phyloP scores from a whole-genome alignment of 2,797 vertebrate genomes.

The Sebastolobus alascanus region DNA sequence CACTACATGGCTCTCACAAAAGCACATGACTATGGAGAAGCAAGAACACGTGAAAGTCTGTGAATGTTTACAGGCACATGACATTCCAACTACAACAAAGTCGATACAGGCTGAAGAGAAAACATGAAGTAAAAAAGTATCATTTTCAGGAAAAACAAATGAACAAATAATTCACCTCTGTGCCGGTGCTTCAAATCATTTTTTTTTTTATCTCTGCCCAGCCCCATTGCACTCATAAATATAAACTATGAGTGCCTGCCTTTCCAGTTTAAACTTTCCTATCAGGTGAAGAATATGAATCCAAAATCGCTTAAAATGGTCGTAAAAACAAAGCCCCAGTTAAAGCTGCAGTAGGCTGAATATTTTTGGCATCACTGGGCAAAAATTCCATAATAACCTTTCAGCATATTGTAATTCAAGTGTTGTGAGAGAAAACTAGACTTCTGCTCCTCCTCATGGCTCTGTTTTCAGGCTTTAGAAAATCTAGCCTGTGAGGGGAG shows the following conservation, averaged over 20 bases:
- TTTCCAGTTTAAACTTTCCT: not conserved
- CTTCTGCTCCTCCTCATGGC: too few relatives aligned
- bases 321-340: not conserved
- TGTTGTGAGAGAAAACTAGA: too few relatives aligned
- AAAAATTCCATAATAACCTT: too few relatives aligned
- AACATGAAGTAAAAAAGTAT: too few relatives aligned
- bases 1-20: slow-evolving; percentile 11
- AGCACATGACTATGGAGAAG: not conserved
- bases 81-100: not conserved
- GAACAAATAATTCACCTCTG: not conserved
- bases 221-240: not conserved
- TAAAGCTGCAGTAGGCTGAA: too few relatives aligned
- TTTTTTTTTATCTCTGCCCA: not conserved
- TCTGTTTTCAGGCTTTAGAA: too few relatives aligned
- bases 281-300: not conserved
- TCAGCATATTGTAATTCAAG: too few relatives aligned
- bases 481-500: too few relatives aligned
- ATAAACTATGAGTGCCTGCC: not conserved
- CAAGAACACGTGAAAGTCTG: not conserved
- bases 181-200: not conserved
- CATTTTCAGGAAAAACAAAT: not conserved
- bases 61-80: not conserved
- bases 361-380: too few relatives aligned
- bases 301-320: not conserved
- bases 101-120: not conserved